phyloP scores from a whole-genome alignment of 2,113 vertebrate genomes.

The Zosterops borbonicus region DNA sequence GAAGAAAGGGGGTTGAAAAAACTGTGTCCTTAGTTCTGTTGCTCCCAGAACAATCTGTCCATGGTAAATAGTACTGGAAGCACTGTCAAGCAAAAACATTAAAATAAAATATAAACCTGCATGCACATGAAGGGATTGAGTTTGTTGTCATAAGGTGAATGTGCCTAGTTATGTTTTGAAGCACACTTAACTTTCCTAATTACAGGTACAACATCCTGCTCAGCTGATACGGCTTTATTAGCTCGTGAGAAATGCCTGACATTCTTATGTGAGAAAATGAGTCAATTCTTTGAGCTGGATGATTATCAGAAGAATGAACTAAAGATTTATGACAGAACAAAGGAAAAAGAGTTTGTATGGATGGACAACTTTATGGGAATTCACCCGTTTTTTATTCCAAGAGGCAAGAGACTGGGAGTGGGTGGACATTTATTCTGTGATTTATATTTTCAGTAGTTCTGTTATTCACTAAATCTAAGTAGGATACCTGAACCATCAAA shows the following conservation, averaged over 20 bases:
- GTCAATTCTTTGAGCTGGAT: constrained; percentile 75
- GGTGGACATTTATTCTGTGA: not conserved
- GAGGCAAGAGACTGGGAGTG: constrained; percentile 77
- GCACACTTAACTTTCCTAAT: not conserved
- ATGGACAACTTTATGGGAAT: constrained; percentile 87
- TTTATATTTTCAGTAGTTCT: not conserved
- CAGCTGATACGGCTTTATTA: constrained; percentile 72
- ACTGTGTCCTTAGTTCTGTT: not conserved
- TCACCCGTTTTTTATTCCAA: constrained; percentile 90
- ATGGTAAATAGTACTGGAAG: not conserved
- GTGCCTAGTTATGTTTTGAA: not conserved
- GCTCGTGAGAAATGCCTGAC: constrained; percentile 84
- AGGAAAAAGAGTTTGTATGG: constrained; percentile 80
- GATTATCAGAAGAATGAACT: constrained; percentile 81
- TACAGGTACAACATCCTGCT: constrained; percentile 85
- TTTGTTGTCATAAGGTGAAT: not conserved
- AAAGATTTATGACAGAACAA: constrained; percentile 83
- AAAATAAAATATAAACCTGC: not conserved
- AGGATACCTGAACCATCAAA: not conserved
- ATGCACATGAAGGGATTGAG: not conserved
- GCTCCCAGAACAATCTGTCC: not conserved
- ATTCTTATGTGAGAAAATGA: constrained; percentile 82
- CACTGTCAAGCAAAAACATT: not conserved
- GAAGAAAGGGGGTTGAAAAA: not conserved
- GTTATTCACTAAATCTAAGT: not conserved